A percentile compares a stretch with the other conserved stretches of the same genome.
These are phyloP conservation scores for Microtus richardsoni DNA, from an alignment of 2,113 vertebrate species.

Conservation along the genomic window DNA sequence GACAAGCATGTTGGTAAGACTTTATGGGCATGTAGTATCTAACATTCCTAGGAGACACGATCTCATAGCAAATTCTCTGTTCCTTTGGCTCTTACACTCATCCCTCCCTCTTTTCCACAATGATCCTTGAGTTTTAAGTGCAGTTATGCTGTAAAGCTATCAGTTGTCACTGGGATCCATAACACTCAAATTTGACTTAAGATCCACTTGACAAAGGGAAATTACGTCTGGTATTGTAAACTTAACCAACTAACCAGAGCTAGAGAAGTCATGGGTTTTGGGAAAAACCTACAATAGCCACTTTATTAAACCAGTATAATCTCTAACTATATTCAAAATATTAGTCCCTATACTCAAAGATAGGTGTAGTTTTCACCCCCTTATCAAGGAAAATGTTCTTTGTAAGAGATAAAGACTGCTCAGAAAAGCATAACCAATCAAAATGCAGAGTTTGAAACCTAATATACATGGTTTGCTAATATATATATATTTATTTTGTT, in stretches of 20 bases:
- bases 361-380: background rate
- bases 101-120: background rate
- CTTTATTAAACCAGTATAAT: background rate
- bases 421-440: background rate
- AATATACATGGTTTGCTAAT: background rate
- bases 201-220: background rate
- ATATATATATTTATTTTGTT: background rate
- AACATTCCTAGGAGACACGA: background rate
- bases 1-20: background rate
- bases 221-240: background rate
- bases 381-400: background rate
- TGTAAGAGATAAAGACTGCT: background rate
- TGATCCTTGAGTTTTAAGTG: background rate
- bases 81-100: background rate
- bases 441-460: background rate
- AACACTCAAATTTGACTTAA: background rate
- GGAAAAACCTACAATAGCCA: background rate
- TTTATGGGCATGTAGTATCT: background rate
- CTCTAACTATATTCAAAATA: background rate
- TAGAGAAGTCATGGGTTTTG: background rate
- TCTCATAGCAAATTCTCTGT: background rate
- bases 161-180: background rate
- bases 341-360: background rate
- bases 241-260: background rate
- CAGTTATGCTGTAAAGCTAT: background rate